phyloP scores from a whole-genome alignment of 2,888 invertebrate genomes.

The Fragum fragum region DNA sequence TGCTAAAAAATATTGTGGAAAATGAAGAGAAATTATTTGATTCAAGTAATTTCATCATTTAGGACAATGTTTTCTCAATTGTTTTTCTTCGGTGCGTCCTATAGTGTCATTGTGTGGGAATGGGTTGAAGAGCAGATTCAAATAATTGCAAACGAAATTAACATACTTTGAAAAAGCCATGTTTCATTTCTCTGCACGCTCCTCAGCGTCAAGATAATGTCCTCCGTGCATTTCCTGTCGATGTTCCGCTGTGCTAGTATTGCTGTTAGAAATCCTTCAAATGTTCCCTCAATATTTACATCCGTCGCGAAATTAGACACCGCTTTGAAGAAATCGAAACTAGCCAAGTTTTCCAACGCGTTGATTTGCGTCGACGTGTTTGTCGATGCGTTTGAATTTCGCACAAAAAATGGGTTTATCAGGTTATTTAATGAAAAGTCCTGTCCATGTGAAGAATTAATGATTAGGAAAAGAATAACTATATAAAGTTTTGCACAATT shows the following conservation, averaged over 20 bases:
- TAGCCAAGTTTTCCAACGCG: neutral
- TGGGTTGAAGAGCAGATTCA: too few relatives aligned
- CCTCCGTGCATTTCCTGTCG: neutral
- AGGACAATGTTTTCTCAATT: too few relatives aligned
- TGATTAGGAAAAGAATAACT: neutral
- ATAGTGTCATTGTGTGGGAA: too few relatives aligned
- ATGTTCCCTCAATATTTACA: neutral
- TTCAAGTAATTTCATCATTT: too few relatives aligned
- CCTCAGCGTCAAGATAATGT: neutral
- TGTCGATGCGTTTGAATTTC: neutral
- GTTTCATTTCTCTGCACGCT: neutral
- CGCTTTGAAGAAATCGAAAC: neutral
- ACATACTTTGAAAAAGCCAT: neutral
- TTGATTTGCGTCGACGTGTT: neutral
- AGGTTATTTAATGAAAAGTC: neutral
- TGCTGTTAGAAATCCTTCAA: neutral
- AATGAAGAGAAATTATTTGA: too few relatives aligned
- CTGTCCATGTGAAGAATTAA: neutral
- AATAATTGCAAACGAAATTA: too few relatives aligned
- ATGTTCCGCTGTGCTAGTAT: neutral
- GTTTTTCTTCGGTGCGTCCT: too few relatives aligned
- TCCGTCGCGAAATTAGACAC: neutral
- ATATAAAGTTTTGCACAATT: too few relatives aligned
- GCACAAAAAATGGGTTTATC: neutral
- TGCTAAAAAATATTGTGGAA: too few relatives aligned